Conservation (phyloP, 92 coral and sea anemone genomes). For the Pocillopora grandis region DNA sequence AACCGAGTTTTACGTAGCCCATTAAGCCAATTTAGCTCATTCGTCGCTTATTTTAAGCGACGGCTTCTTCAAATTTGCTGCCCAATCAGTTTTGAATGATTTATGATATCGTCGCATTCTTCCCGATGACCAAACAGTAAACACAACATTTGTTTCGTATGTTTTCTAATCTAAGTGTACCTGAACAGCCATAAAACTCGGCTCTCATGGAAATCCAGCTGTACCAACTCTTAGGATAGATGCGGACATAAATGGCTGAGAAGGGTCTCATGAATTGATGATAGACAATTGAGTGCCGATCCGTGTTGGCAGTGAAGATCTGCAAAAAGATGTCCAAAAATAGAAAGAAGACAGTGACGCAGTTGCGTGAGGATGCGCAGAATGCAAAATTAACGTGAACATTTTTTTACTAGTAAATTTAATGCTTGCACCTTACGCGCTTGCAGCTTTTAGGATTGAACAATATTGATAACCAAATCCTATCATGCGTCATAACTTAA, state of each 20-base stretch:
- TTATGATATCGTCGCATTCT: too few species aligned
- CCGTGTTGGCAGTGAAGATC: constrained; percentile 63
- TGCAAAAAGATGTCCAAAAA: not conserved
- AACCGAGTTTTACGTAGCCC: too few species aligned
- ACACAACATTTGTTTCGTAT: too few species aligned
- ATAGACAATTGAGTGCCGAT: constrained; percentile 63
- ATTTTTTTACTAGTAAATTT: not conserved
- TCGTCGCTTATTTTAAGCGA: too few species aligned
- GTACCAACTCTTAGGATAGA: constrained; percentile 54
- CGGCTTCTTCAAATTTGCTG: too few species aligned
- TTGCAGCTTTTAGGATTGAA: too few species aligned
- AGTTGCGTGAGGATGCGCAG: not conserved
- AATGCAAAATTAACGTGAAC: too few species aligned
- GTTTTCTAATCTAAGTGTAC: constrained; percentile 7
- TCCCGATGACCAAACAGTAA: too few species aligned
- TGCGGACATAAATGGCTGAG: constrained; percentile 63
- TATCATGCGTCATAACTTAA: too few species aligned
- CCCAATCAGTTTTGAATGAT: too few species aligned
- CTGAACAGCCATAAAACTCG: constrained; percentile 67
- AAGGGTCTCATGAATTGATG: constrained; percentile 66
- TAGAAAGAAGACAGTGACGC: not conserved
- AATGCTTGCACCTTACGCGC: not conserved
- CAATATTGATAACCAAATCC: too few species aligned
- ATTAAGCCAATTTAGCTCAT: too few species aligned
- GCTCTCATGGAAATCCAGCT: constrained; percentile 71